phyloP scores from a whole-genome alignment of 2,797 vertebrate genomes.

The Lagorchestes hirsutus region DNA sequence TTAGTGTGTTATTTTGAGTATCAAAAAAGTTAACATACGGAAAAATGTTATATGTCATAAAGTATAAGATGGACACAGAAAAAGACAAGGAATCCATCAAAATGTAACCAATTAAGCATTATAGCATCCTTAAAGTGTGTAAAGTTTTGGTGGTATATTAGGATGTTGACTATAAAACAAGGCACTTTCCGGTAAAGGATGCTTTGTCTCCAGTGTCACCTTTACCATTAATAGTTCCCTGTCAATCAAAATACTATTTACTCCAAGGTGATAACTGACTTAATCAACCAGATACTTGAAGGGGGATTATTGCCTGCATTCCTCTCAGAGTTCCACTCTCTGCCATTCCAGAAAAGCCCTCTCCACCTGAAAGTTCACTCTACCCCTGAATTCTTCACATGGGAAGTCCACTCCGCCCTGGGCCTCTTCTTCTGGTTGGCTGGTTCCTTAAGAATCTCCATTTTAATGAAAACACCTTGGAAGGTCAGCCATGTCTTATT shows the following conservation, averaged over 20 bases:
- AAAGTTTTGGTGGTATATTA: neutral
- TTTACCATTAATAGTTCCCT: neutral
- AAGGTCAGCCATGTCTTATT: neutral
- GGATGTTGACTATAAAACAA: neutral
- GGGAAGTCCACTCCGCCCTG: neutral
- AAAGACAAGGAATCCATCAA: neutral
- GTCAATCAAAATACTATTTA: neutral
- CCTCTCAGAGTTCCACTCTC: neutral
- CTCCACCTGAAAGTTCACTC: neutral
- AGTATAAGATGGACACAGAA: neutral
- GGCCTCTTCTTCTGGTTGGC: neutral
- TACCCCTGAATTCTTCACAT: neutral
- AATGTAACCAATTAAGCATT: neutral
- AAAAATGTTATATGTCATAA: neutral
- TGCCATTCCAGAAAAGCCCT: neutral
- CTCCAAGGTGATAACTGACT: neutral
- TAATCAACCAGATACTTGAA: neutral
- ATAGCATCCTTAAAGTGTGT: neutral
- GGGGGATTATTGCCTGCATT: neutral
- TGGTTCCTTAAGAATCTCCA: neutral
- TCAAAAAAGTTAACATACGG: neutral
- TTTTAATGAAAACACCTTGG: neutral
- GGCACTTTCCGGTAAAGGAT: neutral
- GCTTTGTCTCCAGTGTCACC: neutral
- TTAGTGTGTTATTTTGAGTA: neutral